These are phyloP conservation scores for Gadus macrocephalus DNA, from an alignment of 2,113 vertebrate species.

Conservation along the genomic window DNA sequence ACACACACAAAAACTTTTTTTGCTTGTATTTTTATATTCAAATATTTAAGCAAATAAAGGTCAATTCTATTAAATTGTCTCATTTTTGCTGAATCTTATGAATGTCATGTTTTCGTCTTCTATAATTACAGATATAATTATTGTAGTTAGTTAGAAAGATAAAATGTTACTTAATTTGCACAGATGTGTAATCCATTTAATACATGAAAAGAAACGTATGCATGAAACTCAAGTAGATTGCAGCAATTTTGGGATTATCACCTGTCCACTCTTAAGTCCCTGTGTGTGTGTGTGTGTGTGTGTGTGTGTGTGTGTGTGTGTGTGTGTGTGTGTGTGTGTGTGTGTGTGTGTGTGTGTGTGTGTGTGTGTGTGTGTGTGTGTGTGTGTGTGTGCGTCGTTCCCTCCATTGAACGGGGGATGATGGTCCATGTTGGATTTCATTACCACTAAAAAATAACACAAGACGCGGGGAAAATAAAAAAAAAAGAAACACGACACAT, in stretches of 20 bases:
- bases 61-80: neutral
- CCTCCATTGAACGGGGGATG: neutral
- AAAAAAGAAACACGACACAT: too few relatives aligned
- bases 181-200: too few relatives aligned
- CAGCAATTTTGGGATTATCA: too few relatives aligned
- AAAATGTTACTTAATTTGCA: neutral
- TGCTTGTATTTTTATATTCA: neutral
- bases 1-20: neutral
- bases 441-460: neutral
- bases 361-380: neutral
- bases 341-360: neutral
- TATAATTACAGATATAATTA: neutral
- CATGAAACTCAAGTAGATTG: neutral
- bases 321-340: slow-evolving; percentile 1
- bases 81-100: neutral
- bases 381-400: neutral
- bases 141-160: neutral
- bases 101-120: neutral
- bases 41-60: neutral
- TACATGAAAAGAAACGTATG: neutral
- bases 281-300: slow-evolving; percentile 9
- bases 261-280: too few relatives aligned
- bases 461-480: neutral
- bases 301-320: slow-evolving; percentile 25
- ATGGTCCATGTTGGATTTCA: neutral